Evolutionary conservation across 2,113 vertebrate genomes (phyloP).

Genomic region (Brachionichthys hirsutus): DNA sequence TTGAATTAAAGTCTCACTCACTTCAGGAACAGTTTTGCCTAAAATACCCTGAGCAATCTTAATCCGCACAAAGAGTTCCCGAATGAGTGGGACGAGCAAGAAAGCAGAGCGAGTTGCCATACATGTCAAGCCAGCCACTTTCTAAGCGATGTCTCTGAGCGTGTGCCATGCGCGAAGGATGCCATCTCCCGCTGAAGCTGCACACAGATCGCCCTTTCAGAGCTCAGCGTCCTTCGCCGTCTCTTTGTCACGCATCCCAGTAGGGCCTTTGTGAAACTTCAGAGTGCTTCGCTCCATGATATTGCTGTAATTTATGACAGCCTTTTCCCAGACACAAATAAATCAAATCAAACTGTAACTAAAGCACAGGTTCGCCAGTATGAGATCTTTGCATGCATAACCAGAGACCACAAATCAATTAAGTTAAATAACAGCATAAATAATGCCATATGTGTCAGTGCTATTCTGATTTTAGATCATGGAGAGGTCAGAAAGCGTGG

Average conservation of each 20-base stretch:
- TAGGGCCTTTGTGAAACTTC: slow-evolving; percentile 54
- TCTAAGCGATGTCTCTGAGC: slow-evolving; percentile 53
- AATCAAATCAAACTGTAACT: slow-evolving; percentile 74
- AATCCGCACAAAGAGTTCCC: slow-evolving; percentile 15
- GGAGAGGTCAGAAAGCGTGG: slow-evolving; percentile 48
- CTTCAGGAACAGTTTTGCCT: slow-evolving; percentile 15
- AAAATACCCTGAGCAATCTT: slow-evolving; percentile 20
- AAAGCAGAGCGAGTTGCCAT: slow-evolving; percentile 30
- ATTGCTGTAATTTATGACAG: slow-evolving; percentile 66
- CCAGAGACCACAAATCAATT: slow-evolving; percentile 61
- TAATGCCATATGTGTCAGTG: slow-evolving; percentile 59
- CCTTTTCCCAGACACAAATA: slow-evolving; percentile 41
- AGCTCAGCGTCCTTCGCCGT: slow-evolving; percentile 42
- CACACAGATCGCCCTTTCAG: slow-evolving; percentile 55
- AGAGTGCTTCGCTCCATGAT: slow-evolving; percentile 46
- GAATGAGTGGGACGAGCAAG: slow-evolving; percentile 20
- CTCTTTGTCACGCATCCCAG: slow-evolving; percentile 47
- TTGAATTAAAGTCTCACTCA: slow-evolving; percentile 46
- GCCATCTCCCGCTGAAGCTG: slow-evolving; percentile 53
- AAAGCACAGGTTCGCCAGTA: slow-evolving; percentile 61
- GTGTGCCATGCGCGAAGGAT: slow-evolving; percentile 56
- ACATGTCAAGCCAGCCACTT: slow-evolving; percentile 51
- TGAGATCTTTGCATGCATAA: slow-evolving; percentile 46
- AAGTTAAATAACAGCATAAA: slow-evolving; percentile 67
- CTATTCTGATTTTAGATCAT: slow-evolving; percentile 62